A percentile compares a stretch with the other conserved stretches of the same genome.
Evolutionary conservation across 2,888 invertebrate genomes (phyloP).

Genomic region (Chaitophorus viminalis): DNA sequence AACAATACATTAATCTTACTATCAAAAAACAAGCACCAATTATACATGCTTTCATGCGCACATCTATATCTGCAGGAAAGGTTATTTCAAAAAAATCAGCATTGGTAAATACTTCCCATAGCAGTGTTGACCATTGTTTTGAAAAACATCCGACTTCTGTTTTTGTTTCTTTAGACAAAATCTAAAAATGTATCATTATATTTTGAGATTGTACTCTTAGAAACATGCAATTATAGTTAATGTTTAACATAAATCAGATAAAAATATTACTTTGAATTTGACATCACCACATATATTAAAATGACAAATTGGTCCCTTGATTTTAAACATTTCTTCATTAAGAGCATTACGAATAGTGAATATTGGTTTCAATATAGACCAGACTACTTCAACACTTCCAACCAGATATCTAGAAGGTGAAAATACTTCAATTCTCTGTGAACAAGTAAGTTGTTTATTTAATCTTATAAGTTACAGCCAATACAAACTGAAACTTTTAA

Average conservation of each 20-base stretch:
- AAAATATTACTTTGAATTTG: slow-evolving; percentile 78
- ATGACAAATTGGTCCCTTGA: slow-evolving; percentile 77
- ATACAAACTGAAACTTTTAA: not conserved
- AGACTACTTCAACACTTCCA: slow-evolving; percentile 80
- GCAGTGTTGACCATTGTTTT: slow-evolving; percentile 88
- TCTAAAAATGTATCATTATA: slow-evolving; percentile 68
- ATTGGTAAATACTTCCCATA: slow-evolving; percentile 85
- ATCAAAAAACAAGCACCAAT: slow-evolving; percentile 83
- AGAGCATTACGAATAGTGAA: slow-evolving; percentile 79
- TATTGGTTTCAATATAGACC: slow-evolving; percentile 79
- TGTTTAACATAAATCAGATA: not conserved
- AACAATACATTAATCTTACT: slow-evolving; percentile 75
- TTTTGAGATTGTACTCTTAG: not conserved
- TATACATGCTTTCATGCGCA: slow-evolving; percentile 82
- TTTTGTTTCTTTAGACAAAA: slow-evolving; percentile 80
- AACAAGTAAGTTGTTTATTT: slow-evolving; percentile 64
- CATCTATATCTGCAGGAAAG: slow-evolving; percentile 91
- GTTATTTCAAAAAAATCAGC: slow-evolving; percentile 88
- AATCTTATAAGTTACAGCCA: no score
- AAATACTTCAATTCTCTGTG: slow-evolving; percentile 80
- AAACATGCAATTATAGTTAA: not conserved
- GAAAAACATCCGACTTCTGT: slow-evolving; percentile 86
- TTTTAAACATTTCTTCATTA: slow-evolving; percentile 79
- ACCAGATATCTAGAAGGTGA: slow-evolving; percentile 78
- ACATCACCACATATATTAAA: slow-evolving; percentile 84